Evolutionary conservation across 2,113 vertebrate species (phyloP).

Genomic region (Syrmaticus mikado): DNA sequence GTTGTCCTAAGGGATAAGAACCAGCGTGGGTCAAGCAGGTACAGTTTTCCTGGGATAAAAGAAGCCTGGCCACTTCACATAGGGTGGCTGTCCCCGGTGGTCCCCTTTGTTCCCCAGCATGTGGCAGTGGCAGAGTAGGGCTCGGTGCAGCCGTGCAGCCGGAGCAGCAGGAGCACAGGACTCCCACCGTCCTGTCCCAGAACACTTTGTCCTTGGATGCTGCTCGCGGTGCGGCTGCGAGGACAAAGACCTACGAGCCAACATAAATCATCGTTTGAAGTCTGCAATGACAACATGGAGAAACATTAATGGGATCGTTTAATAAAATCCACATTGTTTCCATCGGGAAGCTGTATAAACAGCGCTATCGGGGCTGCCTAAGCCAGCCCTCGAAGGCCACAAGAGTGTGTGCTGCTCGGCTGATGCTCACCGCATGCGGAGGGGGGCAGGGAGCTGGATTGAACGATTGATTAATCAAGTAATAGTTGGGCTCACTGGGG

Average conservation of each 20-base stretch:
- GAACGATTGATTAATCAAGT: constrained; percentile 28
- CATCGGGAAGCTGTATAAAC: constrained; percentile 59
- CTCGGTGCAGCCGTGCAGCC: not conserved
- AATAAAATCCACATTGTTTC: constrained; percentile 72
- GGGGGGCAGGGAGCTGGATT: constrained; percentile 17
- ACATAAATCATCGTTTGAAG: constrained; percentile 72
- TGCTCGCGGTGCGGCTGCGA: constrained; percentile 1
- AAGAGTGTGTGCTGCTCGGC: not conserved
- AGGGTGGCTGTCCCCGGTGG: constrained; percentile 7
- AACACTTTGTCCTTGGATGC: constrained; percentile 70
- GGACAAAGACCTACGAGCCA: constrained; percentile 66
- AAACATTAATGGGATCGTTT: constrained; percentile 65
- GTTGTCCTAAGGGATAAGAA: not conserved
- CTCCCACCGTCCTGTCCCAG: constrained; percentile 22
- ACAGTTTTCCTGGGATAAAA: not conserved
- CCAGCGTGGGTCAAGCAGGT: not conserved
- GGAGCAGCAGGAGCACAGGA: constrained; percentile 18
- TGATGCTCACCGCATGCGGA: not conserved
- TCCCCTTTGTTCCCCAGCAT: not conserved
- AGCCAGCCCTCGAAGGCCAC: constrained; percentile 16
- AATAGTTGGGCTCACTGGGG: constrained; percentile 40
- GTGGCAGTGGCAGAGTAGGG: constrained; percentile 15
- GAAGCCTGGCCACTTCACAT: not conserved
- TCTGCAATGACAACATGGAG: constrained; percentile 68
- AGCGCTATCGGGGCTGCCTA: constrained; percentile 45